Percentiles rank a stretch among this genome's conserved stretches.
Evolutionary conservation across 1,140 invertebrate genomes (phyloP).

Genomic region (Euura saliciscinereae): DNA sequence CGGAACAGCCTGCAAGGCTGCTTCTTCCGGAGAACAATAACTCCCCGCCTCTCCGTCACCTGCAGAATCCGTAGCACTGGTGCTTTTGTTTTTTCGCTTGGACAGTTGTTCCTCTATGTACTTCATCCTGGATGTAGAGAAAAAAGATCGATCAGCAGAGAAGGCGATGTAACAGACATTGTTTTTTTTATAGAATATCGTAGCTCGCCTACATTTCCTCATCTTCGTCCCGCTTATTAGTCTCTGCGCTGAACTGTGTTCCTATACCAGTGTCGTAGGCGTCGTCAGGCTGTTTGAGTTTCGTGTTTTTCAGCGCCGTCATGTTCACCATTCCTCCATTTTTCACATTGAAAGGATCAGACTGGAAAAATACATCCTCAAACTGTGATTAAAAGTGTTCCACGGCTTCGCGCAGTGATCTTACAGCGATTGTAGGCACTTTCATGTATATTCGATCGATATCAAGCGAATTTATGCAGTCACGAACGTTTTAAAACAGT

Average conservation of each 20-base stretch:
- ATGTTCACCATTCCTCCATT: constrained; percentile 91
- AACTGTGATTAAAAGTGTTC: constrained; percentile 15
- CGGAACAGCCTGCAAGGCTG: constrained; percentile 82
- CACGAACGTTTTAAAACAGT: no score
- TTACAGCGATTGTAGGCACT: background rate
- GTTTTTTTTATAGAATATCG: background rate
- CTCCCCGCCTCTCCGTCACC: constrained; percentile 61
- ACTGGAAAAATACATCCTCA: constrained; percentile 51
- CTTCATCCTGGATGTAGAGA: constrained; percentile 76
- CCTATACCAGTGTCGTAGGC: constrained; percentile 90
- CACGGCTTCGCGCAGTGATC: no score
- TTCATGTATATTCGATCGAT: background rate
- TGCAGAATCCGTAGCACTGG: constrained; percentile 42
- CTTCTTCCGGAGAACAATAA: constrained; percentile 86
- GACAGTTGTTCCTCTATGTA: constrained; percentile 94
- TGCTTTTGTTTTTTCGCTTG: constrained; percentile 79
- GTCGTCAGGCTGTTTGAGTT: constrained; percentile 78
- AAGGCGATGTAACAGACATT: background rate
- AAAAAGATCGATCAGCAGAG: background rate
- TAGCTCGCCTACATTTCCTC: constrained; percentile 83
- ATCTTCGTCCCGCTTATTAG: constrained; percentile 97
- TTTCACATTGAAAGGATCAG: constrained; percentile 82
- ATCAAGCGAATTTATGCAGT: background rate
- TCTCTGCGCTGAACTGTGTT: constrained; percentile 98
- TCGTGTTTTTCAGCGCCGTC: constrained; percentile 81